A percentile compares a stretch with the other conserved stretches of the same genome.
Evolutionary conservation across 2,797 vertebrate genomes (phyloP).

Genomic region (Semaprochilodus insignis): DNA sequence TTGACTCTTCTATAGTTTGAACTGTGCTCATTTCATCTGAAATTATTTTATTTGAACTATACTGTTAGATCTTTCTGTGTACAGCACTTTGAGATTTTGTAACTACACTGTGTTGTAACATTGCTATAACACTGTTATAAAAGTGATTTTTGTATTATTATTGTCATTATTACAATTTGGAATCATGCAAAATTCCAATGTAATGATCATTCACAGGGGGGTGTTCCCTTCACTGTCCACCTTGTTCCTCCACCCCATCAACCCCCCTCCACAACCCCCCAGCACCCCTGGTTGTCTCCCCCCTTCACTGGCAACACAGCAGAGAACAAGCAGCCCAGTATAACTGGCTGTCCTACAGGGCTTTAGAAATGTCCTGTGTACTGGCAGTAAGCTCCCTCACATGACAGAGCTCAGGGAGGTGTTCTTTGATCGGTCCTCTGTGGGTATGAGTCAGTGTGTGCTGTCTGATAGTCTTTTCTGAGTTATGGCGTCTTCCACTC

Average conservation of each 20-base stretch:
- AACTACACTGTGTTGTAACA: too few relatives aligned
- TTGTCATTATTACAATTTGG: neutral
- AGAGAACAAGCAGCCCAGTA: slow-evolving; percentile 66
- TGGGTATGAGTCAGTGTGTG: slow-evolving; percentile 26
- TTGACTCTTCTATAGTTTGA: slow-evolving; percentile 57
- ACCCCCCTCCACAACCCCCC: neutral
- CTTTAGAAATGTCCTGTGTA: slow-evolving; percentile 66
- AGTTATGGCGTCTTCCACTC: slow-evolving; percentile 48
- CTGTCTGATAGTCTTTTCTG: neutral
- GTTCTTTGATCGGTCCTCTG: slow-evolving; percentile 1
- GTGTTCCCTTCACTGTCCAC: neutral
- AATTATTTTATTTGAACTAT: too few relatives aligned
- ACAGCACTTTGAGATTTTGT: slow-evolving; percentile 24
- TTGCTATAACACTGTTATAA: too few relatives aligned
- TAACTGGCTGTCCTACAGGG: slow-evolving; percentile 69
- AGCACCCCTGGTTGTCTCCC: neutral
- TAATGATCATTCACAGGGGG: neutral
- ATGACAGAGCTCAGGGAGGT: neutral
- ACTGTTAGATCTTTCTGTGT: too few relatives aligned
- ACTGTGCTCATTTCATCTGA: slow-evolving; percentile 63
- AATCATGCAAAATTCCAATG: neutral
- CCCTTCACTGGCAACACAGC: slow-evolving; percentile 38
- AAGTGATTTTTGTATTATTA: neutral
- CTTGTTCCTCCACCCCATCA: too few relatives aligned
- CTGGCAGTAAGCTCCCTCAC: slow-evolving; percentile 61